Percentiles rank a stretch among this genome's conserved stretches.
Conservation (phyloP, 2,888 invertebrate species). For the Caenorhabditis sp. region DNA sequence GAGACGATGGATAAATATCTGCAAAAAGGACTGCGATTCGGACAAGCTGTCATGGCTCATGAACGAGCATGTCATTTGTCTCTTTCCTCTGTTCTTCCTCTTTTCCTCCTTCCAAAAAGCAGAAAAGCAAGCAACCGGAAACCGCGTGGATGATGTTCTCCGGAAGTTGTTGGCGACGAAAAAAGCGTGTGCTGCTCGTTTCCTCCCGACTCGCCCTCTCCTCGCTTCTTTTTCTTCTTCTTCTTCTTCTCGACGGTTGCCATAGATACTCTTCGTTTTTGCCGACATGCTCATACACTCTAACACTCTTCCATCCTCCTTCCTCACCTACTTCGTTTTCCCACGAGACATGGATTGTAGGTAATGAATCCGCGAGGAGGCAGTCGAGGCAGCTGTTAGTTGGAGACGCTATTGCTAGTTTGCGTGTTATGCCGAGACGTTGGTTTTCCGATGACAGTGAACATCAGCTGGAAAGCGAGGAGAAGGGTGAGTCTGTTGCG, state of each 20-base stretch:
- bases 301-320: conserved; percentile 11
- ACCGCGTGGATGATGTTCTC: conserved; percentile 30
- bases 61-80: no score
- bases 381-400: conserved; percentile 15
- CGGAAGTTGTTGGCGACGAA: conserved; percentile 51
- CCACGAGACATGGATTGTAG: not conserved
- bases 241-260: conserved; percentile 34
- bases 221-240: no score
- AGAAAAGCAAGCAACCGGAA: conserved; percentile 23
- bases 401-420: no score
- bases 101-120: not conserved
- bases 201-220: conserved; percentile 6
- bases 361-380: conserved; percentile 9
- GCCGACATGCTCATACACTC: conserved; percentile 43
- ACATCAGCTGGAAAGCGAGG: conserved; percentile 27
- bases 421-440: conserved; percentile 19
- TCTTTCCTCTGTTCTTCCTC: not conserved
- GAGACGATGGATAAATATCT: no score
- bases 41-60: no score
- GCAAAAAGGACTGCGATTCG: no score
- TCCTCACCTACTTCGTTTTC: conserved; percentile 21
- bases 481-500: conserved; percentile 39
- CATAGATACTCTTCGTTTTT: conserved; percentile 50
- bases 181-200: conserved; percentile 43
- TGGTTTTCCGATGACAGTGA: conserved; percentile 38